A percentile compares a stretch with the other conserved stretches of the same genome.
Conservation (phyloP, 1,140 invertebrate genomes). For the Magallana ariakensis region DNA sequence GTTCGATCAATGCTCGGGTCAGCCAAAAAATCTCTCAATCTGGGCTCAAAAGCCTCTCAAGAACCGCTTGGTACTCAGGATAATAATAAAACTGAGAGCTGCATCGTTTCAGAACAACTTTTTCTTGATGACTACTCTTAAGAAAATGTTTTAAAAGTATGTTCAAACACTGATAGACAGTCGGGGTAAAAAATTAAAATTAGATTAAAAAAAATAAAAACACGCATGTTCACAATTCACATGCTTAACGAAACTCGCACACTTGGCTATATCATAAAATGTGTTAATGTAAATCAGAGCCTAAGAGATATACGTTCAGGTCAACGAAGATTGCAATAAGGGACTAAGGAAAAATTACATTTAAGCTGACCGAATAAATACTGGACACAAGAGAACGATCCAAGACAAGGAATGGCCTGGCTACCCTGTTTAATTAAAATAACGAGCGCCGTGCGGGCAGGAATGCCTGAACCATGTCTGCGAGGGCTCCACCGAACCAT, state of each 20-base stretch:
- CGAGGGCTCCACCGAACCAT: not conserved
- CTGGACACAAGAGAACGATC: not conserved
- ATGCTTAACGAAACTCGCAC: no score
- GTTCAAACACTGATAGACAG: no score
- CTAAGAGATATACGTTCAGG: no score
- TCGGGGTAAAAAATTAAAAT: no score
- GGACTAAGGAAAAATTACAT: not conserved
- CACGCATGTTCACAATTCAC: no score
- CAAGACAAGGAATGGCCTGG: slow-evolving; percentile 10
- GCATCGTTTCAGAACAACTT: not conserved
- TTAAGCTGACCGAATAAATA: slow-evolving; percentile 26
- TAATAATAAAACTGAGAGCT: not conserved
- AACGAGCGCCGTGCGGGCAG: not conserved
- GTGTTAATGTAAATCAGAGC: no score
- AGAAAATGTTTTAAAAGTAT: no score
- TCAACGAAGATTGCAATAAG: not conserved
- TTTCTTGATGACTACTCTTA: not conserved
- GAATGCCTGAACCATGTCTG: not conserved
- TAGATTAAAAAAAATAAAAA: no score
- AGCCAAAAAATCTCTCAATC: slow-evolving; percentile 9
- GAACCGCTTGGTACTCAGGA: not conserved
- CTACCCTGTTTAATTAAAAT: slow-evolving; percentile 38
- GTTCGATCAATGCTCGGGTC: slow-evolving; percentile 24
- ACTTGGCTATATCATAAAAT: no score
- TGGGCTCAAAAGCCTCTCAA: slow-evolving; percentile 6